Evolutionary conservation across 2,888 invertebrate genomes (phyloP).

Genomic region (Theodoxus fluviatilis): DNA sequence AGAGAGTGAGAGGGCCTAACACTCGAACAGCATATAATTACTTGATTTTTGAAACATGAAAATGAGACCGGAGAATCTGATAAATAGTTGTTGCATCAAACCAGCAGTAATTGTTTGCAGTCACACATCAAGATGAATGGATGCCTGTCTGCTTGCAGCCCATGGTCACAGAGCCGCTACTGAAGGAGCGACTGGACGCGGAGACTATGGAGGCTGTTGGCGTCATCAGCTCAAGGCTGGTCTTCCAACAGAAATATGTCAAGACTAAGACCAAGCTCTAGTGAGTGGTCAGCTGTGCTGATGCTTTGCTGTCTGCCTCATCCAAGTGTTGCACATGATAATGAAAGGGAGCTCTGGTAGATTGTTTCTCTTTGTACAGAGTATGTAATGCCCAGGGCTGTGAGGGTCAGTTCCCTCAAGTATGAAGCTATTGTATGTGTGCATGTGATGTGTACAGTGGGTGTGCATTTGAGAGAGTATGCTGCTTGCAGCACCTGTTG

Average conservation of each 20-base stretch:
- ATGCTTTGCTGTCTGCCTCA: slow-evolving; percentile 17
- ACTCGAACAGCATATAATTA: neutral
- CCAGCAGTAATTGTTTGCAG: neutral
- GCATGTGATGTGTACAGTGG: too few species aligned
- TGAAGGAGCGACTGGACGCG: slow-evolving; percentile 91
- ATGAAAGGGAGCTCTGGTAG: too few species aligned
- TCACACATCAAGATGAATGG: too few species aligned
- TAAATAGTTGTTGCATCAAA: neutral
- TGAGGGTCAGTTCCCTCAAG: too few species aligned
- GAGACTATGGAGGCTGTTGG: slow-evolving; percentile 92
- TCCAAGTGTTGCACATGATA: too few species aligned
- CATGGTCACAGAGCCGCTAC: slow-evolving; percentile 76
- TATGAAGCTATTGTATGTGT: too few species aligned
- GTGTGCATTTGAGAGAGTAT: too few species aligned
- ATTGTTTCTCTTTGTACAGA: too few species aligned
- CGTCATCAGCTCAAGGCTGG: slow-evolving; percentile 80
- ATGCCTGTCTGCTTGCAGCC: slow-evolving; percentile 42
- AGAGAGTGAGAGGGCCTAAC: too few species aligned
- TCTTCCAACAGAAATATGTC: slow-evolving; percentile 78
- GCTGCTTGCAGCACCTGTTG: too few species aligned
- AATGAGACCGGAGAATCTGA: neutral
- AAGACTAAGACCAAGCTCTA: slow-evolving; percentile 97
- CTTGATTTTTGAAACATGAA: neutral
- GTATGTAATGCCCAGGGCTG: too few species aligned
- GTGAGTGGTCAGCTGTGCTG: slow-evolving; percentile 73